Evolutionary conservation across 2,113 vertebrate genomes (phyloP), one percentile per base, ranked within the genome.

Genomic region (Noturus placidus): DNA sequence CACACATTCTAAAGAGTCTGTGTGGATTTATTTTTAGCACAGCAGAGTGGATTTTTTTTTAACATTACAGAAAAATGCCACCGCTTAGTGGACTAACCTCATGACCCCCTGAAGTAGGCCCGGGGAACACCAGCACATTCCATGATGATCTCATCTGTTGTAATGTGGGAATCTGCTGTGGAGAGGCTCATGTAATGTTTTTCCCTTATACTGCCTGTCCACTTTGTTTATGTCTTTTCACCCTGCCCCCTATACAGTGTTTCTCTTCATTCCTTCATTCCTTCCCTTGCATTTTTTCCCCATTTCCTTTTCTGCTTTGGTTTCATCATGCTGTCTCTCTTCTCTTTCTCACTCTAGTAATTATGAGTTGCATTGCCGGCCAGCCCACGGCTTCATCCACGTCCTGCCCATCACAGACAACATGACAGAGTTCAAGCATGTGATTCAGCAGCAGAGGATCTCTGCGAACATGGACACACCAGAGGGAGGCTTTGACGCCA

Each of bases 391-490:
- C 65, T 99, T 97, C 84, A 98, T 98, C 92, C 97, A 99, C 3
- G 96, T 98, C 56, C 94, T 99, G 0, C 96, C 97, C n/a, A 90
- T 99, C 94, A 99, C 97, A 0, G 95, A 97, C 85, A 98, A 99
- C 67, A 96, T 97, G 93, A 97, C 96, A 1, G 97, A 98, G 92
- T 99, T 99, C 94, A 97, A 94, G 25, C 96, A 95, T 19, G 95
- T 96, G 30, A 96, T 99, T 86, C 96, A 97, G 91, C 96, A 95
- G 74, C 98, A 99, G 93, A 96, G 96, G 87, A 99, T 99, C 90
- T 98, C 98, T 15, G 98, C 97, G 4, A 99, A 99, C 94, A 98
- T 99, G 94, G 98, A 99, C 90, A 97, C 97, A 20, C 98, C 98
- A 0, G 98, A 99, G 93, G 98, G 98, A 56, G 97, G 97, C 13